Base-by-base conservation (phyloP, 1,140 invertebrate genomes). In the Dendrolimus kikuchii region DNA sequence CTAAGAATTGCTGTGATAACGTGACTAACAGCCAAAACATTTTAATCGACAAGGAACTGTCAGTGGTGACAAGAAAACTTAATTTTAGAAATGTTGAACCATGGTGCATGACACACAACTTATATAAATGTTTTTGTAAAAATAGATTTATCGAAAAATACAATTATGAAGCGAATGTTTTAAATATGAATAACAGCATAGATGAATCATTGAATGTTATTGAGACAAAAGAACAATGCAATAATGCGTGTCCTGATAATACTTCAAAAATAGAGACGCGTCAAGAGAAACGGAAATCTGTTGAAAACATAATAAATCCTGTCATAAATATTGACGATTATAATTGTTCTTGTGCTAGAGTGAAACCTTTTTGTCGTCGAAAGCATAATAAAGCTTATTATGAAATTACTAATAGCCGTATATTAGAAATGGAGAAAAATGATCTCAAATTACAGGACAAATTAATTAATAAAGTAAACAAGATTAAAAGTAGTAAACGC, bases 41-140 rank as follows among this genome's bases (percentile, higher is more conserved):
- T 23, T 23, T 23, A 23, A 23, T 23, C 23, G 23, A 23, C 3
- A 23, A 23, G 56, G 10, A 60, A 10, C 49, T 77, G 38, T 63
- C 58, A 38, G 52, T 86, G 36, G 38, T 63, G 7, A 59, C 56
- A 5, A 46, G 54, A 40, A 81, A 74, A 55, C 37, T 86, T 45
- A 66, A 74, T 46, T 74, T 60, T 62, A 39, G 64, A 41, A 82
- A 85, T 59, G 55, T 84, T 44, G 80, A 84, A 56, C 71, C 77
- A 8, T 84, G 74, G 75, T 86, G 83, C 54, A 81, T 84, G 77
- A 70, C 83, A 44, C 83, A 86, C 51, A 78, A 81, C 53, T 64
- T 86, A 48, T 86, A 86, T 52, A 86, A 77, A 61, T 86, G 83
- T 71, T 86, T 86, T 69, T 86, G 83, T 56, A 79, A 81, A 60